Base-by-base conservation (phyloP, 2,797 vertebrate genomes). In the Oryzias sinensis region DNA sequence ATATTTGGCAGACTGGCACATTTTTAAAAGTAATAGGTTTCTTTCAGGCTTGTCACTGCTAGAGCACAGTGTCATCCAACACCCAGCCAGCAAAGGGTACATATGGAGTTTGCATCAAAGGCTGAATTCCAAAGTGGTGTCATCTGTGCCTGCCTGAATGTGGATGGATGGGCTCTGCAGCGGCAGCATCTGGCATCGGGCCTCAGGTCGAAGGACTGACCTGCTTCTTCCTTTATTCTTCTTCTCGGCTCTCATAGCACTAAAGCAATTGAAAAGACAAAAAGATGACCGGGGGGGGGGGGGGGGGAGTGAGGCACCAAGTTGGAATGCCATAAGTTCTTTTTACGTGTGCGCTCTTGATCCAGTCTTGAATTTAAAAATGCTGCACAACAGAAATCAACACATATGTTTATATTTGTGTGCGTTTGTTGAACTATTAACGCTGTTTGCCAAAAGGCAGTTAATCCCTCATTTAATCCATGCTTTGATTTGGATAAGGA, bases 101-200 rank as follows among this genome's bases (percentile, higher is more conserved):
- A 20, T 25, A 63, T 46, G 4, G 59, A 65, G 70, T 70, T 70
- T 68, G 63, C 67, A 62, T 67, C 61, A 43, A 58, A 57, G 74
- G 67, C 72, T 70, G 70, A 70, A 58, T 66, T 79, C 77, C 77
- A 81, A 77, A 69, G 52, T 60, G 27, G 62, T 70, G 80, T 80
- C 79, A 72, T 62, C 65, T 55, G 47, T 14, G 61, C 47, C 52
- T 47, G 66, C 51, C 62, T 52, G 66, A n/a, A 45, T 67, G 65
- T 74, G 66, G 75, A 82, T 78, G 68, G 75, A 84, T 84, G 6
- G 75, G 69, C 76, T 79, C 70, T 84, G 81, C 81, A 79, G 80
- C 78, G 77, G 68, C 8, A 75, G 73, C 80, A 80, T 65, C 75
- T 88, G 86, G 84, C 83, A 72, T 68, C 16, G 60, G 65, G 80